Conservation (phyloP, 2,113 vertebrate genomes). For the Excalfactoria chinensis region DNA sequence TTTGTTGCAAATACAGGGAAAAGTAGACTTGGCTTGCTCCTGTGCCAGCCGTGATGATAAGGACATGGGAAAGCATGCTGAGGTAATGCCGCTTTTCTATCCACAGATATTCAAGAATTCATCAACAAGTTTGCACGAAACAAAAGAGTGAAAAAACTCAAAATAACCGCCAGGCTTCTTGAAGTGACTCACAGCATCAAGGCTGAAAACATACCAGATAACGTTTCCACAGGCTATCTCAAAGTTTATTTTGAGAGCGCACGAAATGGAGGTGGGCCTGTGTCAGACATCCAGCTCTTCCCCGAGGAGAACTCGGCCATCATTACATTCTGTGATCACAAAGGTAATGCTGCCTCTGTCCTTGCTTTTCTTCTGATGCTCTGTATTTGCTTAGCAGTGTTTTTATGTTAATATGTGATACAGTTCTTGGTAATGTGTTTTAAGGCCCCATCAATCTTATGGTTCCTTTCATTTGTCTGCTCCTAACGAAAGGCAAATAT, state of each 20-base stretch:
- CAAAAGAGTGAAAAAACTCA: slow-evolving; percentile 51
- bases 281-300: slow-evolving; percentile 62
- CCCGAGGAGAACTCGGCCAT: slow-evolving; percentile 78
- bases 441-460: background rate
- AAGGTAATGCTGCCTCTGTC: slow-evolving; percentile 77
- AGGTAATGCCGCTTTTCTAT: background rate
- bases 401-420: background rate
- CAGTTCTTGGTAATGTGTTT: background rate
- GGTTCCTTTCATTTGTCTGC: background rate
- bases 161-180: slow-evolving; percentile 76
- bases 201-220: slow-evolving; percentile 78
- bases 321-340: slow-evolving; percentile 80
- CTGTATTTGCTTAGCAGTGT: background rate
- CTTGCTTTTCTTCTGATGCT: background rate
- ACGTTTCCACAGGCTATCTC: slow-evolving; percentile 56
- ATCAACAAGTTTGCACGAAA: slow-evolving; percentile 70
- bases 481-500: background rate
- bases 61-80: background rate
- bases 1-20: background rate
- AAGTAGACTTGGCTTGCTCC: background rate
- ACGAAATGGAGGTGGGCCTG: slow-evolving; percentile 59
- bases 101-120: slow-evolving; percentile 80
- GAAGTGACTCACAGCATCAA: slow-evolving; percentile 78
- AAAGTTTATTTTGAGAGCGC: slow-evolving; percentile 82
- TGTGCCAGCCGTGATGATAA: background rate